A percentile compares a stretch with the other conserved stretches of the same genome.
These are phyloP conservation scores for Mus pahari DNA, from an alignment of 2,113 vertebrate species.

Conservation along the genomic window DNA sequence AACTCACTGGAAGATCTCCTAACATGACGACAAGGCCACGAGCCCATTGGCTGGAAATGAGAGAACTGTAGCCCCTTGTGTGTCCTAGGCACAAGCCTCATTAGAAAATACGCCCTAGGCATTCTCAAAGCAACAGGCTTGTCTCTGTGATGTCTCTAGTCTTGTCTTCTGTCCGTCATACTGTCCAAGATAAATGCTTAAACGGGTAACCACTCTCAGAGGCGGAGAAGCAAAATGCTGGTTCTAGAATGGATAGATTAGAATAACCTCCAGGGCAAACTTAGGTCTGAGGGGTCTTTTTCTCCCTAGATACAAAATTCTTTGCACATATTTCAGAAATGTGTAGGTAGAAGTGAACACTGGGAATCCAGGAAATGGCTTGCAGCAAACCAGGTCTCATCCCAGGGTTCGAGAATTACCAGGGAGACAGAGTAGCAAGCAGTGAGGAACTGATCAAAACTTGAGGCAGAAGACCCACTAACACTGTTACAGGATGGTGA, in stretches of 20 bases:
- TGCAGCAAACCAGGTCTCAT: background rate
- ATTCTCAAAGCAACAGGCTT: background rate
- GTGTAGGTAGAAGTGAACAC: background rate
- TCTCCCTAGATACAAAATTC: background rate
- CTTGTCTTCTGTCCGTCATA: background rate
- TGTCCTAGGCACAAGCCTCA: background rate
- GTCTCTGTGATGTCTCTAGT: background rate
- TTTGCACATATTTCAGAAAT: background rate
- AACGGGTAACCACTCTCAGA: background rate
- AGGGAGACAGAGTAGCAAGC: too few species aligned
- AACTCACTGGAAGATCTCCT: background rate
- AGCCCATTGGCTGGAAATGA: background rate
- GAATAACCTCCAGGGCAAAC: background rate
- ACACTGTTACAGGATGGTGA: background rate
- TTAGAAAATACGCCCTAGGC: background rate
- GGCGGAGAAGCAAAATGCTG: conserved; percentile 35
- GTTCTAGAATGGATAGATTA: background rate
- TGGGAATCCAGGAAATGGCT: background rate
- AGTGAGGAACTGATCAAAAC: background rate
- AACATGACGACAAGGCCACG: background rate
- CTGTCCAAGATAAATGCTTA: conserved; percentile 1
- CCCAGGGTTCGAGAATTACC: background rate
- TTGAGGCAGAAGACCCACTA: background rate
- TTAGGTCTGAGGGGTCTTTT: background rate
- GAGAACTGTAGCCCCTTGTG: background rate